Conservation (phyloP, 2,888 invertebrate genomes). For the Luffia ferchaultella region DNA sequence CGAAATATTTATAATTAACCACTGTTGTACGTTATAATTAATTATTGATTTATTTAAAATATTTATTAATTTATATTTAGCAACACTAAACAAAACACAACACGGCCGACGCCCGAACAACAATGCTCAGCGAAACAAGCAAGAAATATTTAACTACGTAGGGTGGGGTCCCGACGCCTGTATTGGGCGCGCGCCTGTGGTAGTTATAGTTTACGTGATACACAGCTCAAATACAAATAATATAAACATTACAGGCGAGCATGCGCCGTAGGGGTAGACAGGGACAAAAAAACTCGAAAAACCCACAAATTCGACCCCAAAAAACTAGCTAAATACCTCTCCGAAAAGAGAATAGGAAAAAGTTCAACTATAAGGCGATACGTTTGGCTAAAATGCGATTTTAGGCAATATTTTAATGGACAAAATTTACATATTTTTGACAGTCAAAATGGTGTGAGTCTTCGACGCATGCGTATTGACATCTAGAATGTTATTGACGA, state of each 20-base stretch:
- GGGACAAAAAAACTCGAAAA: constrained; percentile 32
- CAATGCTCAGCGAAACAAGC: constrained; percentile 68
- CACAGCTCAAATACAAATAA: constrained; percentile 69
- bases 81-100: constrained; percentile 57
- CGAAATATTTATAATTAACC: no score
- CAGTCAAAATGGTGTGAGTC: constrained; percentile 25
- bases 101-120: constrained; percentile 61
- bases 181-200: constrained; percentile 65
- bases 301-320: no score
- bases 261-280: constrained; percentile 51
- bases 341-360: constrained; percentile 7
- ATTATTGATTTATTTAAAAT: no score
- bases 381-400: no score
- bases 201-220: constrained; percentile 69
- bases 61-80: not conserved
- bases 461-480: constrained; percentile 41
- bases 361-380: no score
- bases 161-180: constrained; percentile 59
- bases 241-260: constrained; percentile 65
- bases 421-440: constrained; percentile 64
- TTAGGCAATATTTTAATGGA: no score
- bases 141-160: constrained; percentile 68
- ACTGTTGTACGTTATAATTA: no score
- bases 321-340: constrained; percentile 22
- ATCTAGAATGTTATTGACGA: constrained; percentile 53